Base-by-base conservation (phyloP, 1,140 invertebrate species). In the Drosophila santomea region DNA sequence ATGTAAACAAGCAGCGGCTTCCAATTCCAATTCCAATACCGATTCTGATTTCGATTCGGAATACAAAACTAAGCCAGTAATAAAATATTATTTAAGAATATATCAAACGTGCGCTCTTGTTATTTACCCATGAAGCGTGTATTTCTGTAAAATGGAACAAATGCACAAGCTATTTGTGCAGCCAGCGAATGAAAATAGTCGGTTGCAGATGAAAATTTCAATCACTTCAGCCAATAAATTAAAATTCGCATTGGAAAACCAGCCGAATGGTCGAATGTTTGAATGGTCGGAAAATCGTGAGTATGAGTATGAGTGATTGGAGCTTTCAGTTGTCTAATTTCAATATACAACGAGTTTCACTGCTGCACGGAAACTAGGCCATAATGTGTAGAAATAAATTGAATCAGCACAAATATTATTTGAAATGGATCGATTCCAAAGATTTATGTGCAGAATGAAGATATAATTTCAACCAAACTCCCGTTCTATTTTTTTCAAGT, bases 41-140 rank as follows among this genome's bases (percentile, higher is more conserved):
- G 7, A 32, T 32, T 32, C 32, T 6, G 7, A 32, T 32, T 32
- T 7, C 7, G 32, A 32, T 32, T 32, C 32, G 32, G 8, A 8
- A 32, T 32, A 32, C 32, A n/a, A 41, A 43, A 6, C 39, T 10
- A 32, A 28, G 15, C 54, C 48, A 71, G 75, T 71, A 83, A 79
- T 83, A 60, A 83, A 57, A 77, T 73, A 77, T 75, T 61, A 58
- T 74, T 74, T 41, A 28, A 52, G 11, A 66, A 48, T 64, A 41
- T 66, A 39, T 17, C n/a, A 66, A 48, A 32, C 35, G 60, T 28
- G 28, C 25, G n/a, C 11, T 11, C 43, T 36, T 28, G 20, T 32
- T 62, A 23, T 43, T 41, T 62, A 12, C 23, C n/a, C 11, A 43
- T 15, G 8, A 4, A n/a, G 10, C 20, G 60, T 44, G 44, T 17